Base-by-base conservation (phyloP, 1,140 invertebrate genomes). In the Coenobita brevimanus region DNA sequence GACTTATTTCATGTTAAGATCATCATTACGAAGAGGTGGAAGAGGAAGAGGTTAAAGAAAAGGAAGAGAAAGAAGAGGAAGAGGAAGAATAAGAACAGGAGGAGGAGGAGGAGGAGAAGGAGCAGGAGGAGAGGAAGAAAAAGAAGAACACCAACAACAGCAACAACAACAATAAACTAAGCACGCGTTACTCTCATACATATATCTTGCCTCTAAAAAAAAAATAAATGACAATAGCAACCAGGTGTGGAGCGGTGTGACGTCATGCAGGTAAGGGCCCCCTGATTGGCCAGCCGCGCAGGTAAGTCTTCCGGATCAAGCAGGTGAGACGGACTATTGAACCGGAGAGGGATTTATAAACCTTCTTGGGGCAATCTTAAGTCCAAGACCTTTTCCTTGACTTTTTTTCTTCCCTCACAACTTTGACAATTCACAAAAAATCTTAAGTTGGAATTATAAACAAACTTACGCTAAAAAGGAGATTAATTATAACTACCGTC, bases 261-360 rank as follows among this genome's bases (percentile, higher is more conserved):
- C 41, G 46, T 71, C 64, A 82, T 38, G 43, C 13, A 17, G 27
- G 8, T 71, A 30, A 30, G 24, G 30, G 41, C 38, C 38, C 43
- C 67, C 73, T n/a, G 73, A 71, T 82, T 62, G 67, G 64, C 24
- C 10, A 54, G n/a, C n/a, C 27, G 64, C 24, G 64, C 46, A 43
- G 64, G 38, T 46, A 67, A 71, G n/a, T 10, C n/a, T n/a, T n/a
- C 54, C 76, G 8, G 21, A n/a, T 60, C 4, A 6, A 21, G 10
- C 76, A 80, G 50, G n/a, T 80, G 76, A 80, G 24, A 80, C 27
- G 30, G 69, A 60, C 69, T 84, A 84, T 60, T 75, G 71, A 84
- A 75, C 82, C 57, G 71, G n/a, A 43, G 82, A n/a, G n/a, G n/a
- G n/a, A n/a, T n/a, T n/a, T n/a, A n/a, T n/a, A n/a, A n/a, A n/a